These are phyloP conservation scores for Caligus rogercresseyi DNA, from an alignment of 1,140 invertebrate genomes.

Conservation along the genomic window DNA sequence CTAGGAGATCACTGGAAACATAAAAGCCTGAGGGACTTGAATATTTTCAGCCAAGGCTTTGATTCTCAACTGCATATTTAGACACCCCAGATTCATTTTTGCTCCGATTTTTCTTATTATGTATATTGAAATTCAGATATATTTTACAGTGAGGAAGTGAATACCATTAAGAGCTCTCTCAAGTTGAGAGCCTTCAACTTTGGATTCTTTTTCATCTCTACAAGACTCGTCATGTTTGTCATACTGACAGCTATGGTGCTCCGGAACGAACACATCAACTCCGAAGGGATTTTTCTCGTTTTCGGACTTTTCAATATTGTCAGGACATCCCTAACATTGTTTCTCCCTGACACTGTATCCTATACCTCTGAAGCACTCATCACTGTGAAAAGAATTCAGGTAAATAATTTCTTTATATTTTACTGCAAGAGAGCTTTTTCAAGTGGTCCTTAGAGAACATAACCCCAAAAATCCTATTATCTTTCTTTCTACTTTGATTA, in stretches of 20 bases:
- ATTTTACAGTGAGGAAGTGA: constrained; percentile 47
- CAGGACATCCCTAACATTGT: constrained; percentile 44
- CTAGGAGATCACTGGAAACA: too few species aligned
- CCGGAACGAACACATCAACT: constrained; percentile 42
- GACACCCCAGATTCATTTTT: too few species aligned
- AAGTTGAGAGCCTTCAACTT: constrained; percentile 48
- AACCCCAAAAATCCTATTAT: too few species aligned
- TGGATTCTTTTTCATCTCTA: constrained; percentile 31
- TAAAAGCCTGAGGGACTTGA: too few species aligned
- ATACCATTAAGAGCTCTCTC: constrained; percentile 44
- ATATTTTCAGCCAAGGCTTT: too few species aligned
- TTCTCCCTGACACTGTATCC: constrained; percentile 51
- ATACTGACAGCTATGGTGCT: constrained; percentile 48
- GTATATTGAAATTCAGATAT: too few species aligned
- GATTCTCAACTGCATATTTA: too few species aligned
- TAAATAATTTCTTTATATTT: too few species aligned
- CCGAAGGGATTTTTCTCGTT: constrained; percentile 51
- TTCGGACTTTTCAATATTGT: constrained; percentile 50
- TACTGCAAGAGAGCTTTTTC: too few species aligned
- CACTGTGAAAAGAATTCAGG: constrained; percentile 29
- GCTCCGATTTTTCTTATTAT: too few species aligned
- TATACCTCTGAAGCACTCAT: constrained; percentile 29
- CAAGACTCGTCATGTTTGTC: constrained; percentile 50
- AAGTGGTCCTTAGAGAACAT: too few species aligned
- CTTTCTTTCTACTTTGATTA: too few species aligned